Percentiles rank a stretch among this genome's conserved stretches.
Evolutionary conservation across 2,797 vertebrate species (phyloP).

Genomic region (Lepus townsendii): DNA sequence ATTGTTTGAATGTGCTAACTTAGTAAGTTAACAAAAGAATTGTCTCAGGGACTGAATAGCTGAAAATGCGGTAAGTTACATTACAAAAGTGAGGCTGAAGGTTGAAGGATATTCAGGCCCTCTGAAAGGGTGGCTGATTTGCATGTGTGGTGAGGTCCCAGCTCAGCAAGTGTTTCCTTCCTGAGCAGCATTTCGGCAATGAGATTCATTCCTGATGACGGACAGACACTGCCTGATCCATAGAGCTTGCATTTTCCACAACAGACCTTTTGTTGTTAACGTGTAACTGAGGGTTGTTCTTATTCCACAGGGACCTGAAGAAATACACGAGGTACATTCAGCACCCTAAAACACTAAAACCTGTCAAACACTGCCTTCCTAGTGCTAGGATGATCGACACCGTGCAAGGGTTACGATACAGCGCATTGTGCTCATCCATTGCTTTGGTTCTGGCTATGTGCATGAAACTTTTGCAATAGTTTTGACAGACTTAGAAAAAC

Average conservation of each 20-base stretch:
- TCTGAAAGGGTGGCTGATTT: slow-evolving; percentile 17
- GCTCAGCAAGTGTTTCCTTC: slow-evolving; percentile 43
- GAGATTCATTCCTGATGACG: slow-evolving; percentile 30
- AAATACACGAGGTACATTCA: slow-evolving; percentile 6
- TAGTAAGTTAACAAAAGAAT: slow-evolving; percentile 43
- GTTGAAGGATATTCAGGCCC: slow-evolving; percentile 12
- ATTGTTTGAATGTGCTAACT: slow-evolving; percentile 20
- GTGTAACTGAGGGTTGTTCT: slow-evolving; percentile 71
- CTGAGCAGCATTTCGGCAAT: not conserved
- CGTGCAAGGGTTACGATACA: not conserved
- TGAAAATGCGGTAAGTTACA: slow-evolving; percentile 45
- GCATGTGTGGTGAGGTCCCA: not conserved
- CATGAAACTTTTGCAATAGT: slow-evolving; percentile 14
- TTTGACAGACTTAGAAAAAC: slow-evolving; percentile 52
- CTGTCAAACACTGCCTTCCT: not conserved
- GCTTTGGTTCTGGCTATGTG: not conserved
- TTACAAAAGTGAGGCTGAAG: slow-evolving; percentile 25
- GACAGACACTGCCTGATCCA: slow-evolving; percentile 68
- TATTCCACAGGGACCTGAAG: slow-evolving; percentile 53
- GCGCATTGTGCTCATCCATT: not conserved
- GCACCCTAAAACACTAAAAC: slow-evolving; percentile 40
- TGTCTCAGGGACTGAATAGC: slow-evolving; percentile 17
- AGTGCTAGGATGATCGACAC: not conserved
- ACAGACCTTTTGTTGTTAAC: slow-evolving; percentile 74
- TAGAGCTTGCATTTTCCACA: slow-evolving; percentile 67